phyloP scores from a whole-genome alignment of 2,797 vertebrate genomes.

The Graptemys geographica region DNA sequence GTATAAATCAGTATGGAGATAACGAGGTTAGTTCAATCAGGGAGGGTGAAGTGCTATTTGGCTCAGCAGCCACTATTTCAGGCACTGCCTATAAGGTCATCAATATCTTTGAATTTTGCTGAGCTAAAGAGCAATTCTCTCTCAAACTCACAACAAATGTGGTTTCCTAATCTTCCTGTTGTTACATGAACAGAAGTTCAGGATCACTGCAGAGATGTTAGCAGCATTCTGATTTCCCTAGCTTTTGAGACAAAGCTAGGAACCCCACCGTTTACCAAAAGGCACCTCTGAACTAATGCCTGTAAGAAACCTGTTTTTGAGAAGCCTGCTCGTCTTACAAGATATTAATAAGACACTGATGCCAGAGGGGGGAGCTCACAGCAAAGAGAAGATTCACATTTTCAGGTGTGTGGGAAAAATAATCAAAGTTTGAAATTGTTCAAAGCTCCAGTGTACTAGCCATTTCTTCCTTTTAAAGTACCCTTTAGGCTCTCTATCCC shows the following conservation, averaged over 20 bases:
- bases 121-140: constrained; percentile 9
- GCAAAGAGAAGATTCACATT: constrained; percentile 73
- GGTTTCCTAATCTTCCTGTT: neutral
- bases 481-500: neutral
- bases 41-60: no score
- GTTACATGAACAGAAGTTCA: fast-evolving
- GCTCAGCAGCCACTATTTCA: constrained; percentile 50
- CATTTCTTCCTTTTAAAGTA: constrained; percentile 5
- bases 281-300: neutral
- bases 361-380: constrained; percentile 86
- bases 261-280: neutral
- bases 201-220: fast-evolving
- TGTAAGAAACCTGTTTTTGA: neutral
- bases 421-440: constrained; percentile 31
- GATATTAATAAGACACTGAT: constrained; percentile 42
- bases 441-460: neutral
- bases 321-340: neutral
- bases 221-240: neutral
- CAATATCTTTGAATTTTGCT: constrained; percentile 24
- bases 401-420: neutral
- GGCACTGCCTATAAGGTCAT: constrained; percentile 13
- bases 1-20: no score
- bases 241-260: neutral
- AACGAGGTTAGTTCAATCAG: no score
- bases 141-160: neutral